Percentiles rank a stretch among this genome's conserved stretches.
These are phyloP conservation scores for Neogobius melanostomus DNA, from an alignment of 2,113 vertebrate species.

Conservation along the genomic window DNA sequence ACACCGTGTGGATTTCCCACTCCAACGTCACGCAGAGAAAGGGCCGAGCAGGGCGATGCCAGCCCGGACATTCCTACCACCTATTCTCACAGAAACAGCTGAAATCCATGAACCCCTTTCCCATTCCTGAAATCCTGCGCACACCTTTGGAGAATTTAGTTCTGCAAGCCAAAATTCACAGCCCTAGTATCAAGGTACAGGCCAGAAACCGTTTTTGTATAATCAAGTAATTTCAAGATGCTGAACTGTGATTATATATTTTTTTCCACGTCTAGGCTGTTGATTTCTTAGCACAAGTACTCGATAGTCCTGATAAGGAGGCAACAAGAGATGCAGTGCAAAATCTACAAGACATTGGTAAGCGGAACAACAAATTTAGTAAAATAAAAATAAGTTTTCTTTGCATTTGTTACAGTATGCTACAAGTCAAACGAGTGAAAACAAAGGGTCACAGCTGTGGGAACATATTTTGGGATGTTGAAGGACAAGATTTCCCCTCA, in stretches of 20 bases:
- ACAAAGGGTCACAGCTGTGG: too few relatives aligned
- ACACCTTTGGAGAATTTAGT: constrained; percentile 94
- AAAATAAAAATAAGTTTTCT: too few relatives aligned
- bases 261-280: constrained; percentile 78
- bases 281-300: constrained; percentile 92
- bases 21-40: constrained; percentile 92
- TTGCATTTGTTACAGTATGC: too few relatives aligned
- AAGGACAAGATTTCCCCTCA: too few relatives aligned
- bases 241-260: neutral
- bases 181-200: constrained; percentile 86
- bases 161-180: constrained; percentile 94
- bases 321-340: constrained; percentile 87
- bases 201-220: neutral
- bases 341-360: constrained; percentile 89
- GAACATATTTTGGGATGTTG: too few relatives aligned
- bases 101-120: constrained; percentile 85
- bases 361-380: constrained; percentile 1
- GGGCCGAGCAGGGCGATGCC: constrained; percentile 92
- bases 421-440: too few relatives aligned
- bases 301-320: constrained; percentile 87
- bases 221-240: neutral
- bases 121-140: constrained; percentile 92
- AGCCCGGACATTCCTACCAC: constrained; percentile 92
- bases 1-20: constrained; percentile 93
- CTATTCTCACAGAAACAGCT: constrained; percentile 86